Evolutionary conservation across 2,888 invertebrate species (phyloP), one percentile per base, ranked within the genome.

Genomic region (Elysia crispata): DNA sequence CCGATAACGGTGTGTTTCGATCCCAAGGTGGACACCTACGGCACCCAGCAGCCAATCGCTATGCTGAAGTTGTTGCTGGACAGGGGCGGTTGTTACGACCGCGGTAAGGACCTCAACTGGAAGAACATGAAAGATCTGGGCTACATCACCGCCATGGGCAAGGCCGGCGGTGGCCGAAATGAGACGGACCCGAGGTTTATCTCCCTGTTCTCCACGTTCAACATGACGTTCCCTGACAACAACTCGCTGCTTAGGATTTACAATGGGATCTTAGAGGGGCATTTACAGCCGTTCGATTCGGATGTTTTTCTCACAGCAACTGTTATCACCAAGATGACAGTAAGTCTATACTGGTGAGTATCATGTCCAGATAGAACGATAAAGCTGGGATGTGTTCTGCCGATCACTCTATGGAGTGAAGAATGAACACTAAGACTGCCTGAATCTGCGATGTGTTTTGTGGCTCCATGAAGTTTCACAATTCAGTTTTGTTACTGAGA

Each of bases 41-140:
- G 97, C 0, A 97, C 97, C 0, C 97, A 98, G 90, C 98, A 98
- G 89, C 97, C 98, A 0, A 97, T 97, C 85, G 98, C 97, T 0
- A 92, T 98, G 60, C 92, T 98, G n/a, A 97, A 97, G 91, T 93
- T 97, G 13, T 92, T 98, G 23, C 95, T 98, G 83, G 97, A 98
- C 92, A 94, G 95, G 82, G 95, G 96, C 77, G 98, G 98, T 30
- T 95, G 97, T 91, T 98, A 97, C 90, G 97, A 97, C 92, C 93
- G 97, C 76, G 96, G 95, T 33, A 97, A 96, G 91, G 97, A 97
- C 89, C 94, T 97, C 5, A 96, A 95, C 91, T 97, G 97, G 97
- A 97, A 96, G 91, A 95, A 95, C 86, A 93, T 98, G 81, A 95
- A 95, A 89, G 97, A 98, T 89, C 94, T 96, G 74, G 94, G 95